Evolutionary conservation across 1,140 invertebrate species (phyloP).

Genomic region (Ostrea edulis): DNA sequence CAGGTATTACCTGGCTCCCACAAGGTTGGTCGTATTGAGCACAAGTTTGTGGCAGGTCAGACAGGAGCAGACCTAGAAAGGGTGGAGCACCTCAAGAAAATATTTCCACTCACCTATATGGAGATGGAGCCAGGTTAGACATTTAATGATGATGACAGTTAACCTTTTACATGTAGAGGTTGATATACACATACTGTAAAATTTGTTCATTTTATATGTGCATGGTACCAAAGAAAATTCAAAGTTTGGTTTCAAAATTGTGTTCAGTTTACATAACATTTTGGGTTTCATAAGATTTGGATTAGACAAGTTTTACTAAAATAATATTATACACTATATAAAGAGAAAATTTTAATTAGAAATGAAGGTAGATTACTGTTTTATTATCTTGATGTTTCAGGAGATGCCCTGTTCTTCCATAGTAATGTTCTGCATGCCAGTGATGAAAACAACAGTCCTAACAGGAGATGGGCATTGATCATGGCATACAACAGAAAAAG

Average conservation of each 20-base stretch:
- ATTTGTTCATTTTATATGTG: neutral
- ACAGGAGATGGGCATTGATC: conserved; percentile 67
- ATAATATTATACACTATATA: too few species aligned
- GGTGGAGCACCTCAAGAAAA: conserved; percentile 62
- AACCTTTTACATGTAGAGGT: neutral
- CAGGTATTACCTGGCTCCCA: conserved; percentile 68
- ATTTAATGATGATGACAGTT: neutral
- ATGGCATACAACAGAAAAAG: conserved; percentile 66
- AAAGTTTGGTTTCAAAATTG: too few species aligned
- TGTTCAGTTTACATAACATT: too few species aligned
- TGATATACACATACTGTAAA: conserved; percentile 26
- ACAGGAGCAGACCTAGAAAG: conserved; percentile 68
- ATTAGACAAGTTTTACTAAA: too few species aligned
- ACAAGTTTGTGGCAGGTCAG: conserved; percentile 66
- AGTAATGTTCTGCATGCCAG: conserved; percentile 69
- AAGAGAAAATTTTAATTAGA: too few species aligned
- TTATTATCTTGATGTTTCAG: conserved; percentile 41
- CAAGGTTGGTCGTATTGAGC: conserved; percentile 70
- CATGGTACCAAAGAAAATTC: too few species aligned
- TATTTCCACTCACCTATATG: conserved; percentile 57
- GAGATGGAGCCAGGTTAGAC: conserved; percentile 68
- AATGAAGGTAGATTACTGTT: too few species aligned
- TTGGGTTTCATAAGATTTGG: too few species aligned
- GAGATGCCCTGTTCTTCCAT: conserved; percentile 71
- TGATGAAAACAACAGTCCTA: conserved; percentile 65